A percentile compares a stretch with the other conserved stretches of the same genome.
Conservation (phyloP, 2,113 vertebrate genomes). For the Haemorhous mexicanus region DNA sequence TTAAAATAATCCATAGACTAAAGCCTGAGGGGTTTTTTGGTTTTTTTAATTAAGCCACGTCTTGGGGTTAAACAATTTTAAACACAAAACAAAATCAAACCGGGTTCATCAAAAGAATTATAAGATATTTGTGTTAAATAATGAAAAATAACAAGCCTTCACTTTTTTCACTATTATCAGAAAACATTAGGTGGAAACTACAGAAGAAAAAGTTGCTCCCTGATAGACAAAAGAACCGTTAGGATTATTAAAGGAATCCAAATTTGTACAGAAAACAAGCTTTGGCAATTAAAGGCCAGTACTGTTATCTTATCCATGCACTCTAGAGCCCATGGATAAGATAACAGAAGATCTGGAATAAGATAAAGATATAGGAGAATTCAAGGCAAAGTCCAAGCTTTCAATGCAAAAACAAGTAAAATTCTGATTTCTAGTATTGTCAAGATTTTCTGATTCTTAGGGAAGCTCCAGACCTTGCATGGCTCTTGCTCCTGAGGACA, state of each 20-base stretch:
- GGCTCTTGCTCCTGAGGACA: neutral
- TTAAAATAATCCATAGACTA: neutral
- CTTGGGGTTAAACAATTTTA: neutral
- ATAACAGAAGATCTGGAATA: neutral
- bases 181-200: neutral
- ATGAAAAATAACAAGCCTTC: neutral
- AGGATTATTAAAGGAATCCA: neutral
- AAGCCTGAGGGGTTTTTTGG: neutral
- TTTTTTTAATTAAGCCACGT: neutral
- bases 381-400: neutral
- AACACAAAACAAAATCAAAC: neutral
- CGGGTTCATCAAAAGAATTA: neutral
- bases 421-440: neutral
- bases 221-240: neutral
- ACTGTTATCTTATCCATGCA: too few relatives aligned
- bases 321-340: neutral
- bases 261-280: neutral
- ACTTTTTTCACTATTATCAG: neutral
- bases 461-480: neutral
- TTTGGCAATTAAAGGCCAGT: neutral
- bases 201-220: neutral
- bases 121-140: neutral
- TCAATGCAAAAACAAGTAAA: neutral
- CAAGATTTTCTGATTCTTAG: neutral
- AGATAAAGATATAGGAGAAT: neutral